Evolutionary conservation across 1,140 invertebrate species (phyloP), one percentile per base, ranked within the genome.

Genomic region (Metaphire vulgaris): DNA sequence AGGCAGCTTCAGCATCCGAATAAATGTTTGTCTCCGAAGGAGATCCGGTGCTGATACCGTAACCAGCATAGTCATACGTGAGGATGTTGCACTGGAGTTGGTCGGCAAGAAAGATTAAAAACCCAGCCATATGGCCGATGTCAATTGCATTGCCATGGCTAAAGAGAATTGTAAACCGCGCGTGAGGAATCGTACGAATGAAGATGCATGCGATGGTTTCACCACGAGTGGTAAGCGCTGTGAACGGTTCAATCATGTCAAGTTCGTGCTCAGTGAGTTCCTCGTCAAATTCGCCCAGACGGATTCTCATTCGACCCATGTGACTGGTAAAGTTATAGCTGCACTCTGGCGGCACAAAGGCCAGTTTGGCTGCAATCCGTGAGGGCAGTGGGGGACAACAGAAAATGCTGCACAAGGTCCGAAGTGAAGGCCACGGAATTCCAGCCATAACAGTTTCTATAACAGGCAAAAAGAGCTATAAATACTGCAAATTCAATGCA

Each of bases 341-440:
- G 78, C 96, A 92, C 86, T 98, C 95, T 73, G 98, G 98, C 79
- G 98, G 98, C 83, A 99, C 90, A 88, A 99, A 99, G 78, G 98
- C 98, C 82, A 99, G 89, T 90, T 99, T 99, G 78, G 97, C 95
- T 79, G 85, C 85, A 82, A 99, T 99, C 86, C 93, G 91, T 77
- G 96, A 97, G 80, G 98, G 98, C 88, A 95, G 98, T 82, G 98
- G 98, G 82, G 98, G 98, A 90, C 97, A 99, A 90, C 97, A 99
- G 88, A 99, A 98, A 83, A 99, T 73, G 41, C 41, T 73, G 72
- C 33, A 73, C 16, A 73, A 30, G 28, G 72, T 41, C 26, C 41
- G 16, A 41, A 73, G 28, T 16, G 72, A 34, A 34, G 72, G 33
- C 72, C 72, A 73, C 2, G 33, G 72, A 15, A 64, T 16, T 56